Evolutionary conservation across 2,797 vertebrate species (phyloP).

Genomic region (Myripristis jacobus): DNA sequence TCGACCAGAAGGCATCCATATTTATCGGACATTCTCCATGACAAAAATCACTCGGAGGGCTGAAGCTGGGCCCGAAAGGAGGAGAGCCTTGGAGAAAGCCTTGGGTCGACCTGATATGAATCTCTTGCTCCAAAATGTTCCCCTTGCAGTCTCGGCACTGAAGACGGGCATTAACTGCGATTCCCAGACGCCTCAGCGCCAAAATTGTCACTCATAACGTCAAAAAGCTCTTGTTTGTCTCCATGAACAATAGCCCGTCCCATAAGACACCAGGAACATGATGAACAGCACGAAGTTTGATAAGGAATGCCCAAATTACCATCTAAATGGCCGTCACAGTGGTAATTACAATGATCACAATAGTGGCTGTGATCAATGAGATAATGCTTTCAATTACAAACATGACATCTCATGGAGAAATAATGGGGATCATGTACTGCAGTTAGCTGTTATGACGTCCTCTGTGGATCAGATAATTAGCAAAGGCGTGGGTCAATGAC

Average conservation of each 20-base stretch:
- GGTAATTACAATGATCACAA: conserved; percentile 75
- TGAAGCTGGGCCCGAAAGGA: conserved; percentile 31
- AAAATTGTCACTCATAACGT: conserved; percentile 45
- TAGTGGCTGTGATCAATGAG: conserved; percentile 78
- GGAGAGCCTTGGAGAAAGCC: conserved; percentile 62
- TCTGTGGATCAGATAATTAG: conserved; percentile 75
- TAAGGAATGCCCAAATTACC: conserved; percentile 77
- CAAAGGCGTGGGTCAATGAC: conserved; percentile 70
- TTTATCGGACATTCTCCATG: conserved; percentile 71
- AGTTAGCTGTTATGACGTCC: conserved; percentile 73
- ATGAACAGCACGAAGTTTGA: conserved; percentile 67
- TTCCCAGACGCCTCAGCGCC: conserved; percentile 15
- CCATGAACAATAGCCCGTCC: conserved; percentile 59
- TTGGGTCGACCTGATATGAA: conserved; percentile 68
- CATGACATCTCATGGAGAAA: conserved; percentile 74
- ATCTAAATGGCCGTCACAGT: conserved; percentile 75
- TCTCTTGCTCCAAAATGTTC: conserved; percentile 49
- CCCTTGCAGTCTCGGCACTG: conserved; percentile 23
- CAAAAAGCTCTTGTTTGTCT: conserved; percentile 36
- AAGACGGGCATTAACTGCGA: conserved; percentile 31
- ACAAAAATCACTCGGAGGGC: conserved; percentile 58
- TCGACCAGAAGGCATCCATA: conserved; percentile 70
- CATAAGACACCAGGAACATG: conserved; percentile 59
- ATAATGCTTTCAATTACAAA: conserved; percentile 80
- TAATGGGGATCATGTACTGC: conserved; percentile 78